Evolutionary conservation across 1,140 invertebrate genomes (phyloP).

Genomic region (Amyelois transitella): DNA sequence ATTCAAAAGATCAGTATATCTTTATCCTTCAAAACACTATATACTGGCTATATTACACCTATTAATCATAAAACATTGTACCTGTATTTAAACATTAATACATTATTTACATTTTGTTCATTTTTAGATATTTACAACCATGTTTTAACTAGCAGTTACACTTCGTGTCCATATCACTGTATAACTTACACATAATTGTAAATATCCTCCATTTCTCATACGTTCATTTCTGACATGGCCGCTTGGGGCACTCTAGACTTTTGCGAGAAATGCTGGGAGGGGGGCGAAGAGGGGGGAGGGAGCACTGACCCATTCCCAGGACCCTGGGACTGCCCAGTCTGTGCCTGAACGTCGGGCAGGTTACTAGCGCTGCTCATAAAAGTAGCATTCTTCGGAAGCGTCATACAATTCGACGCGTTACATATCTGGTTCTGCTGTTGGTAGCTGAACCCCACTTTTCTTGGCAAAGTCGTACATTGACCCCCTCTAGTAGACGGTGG

Average conservation of each 20-base stretch:
- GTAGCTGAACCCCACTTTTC: slow-evolving; percentile 76
- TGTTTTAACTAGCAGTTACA: slow-evolving; percentile 27
- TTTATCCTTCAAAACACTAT: neutral
- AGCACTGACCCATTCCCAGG: slow-evolving; percentile 59
- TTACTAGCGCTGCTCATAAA: slow-evolving; percentile 75
- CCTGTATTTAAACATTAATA: slow-evolving; percentile 12
- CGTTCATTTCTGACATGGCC: slow-evolving; percentile 87
- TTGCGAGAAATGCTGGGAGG: slow-evolving; percentile 64
- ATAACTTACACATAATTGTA: slow-evolving; percentile 72
- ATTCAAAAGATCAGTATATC: neutral
- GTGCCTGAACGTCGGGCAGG: slow-evolving; percentile 73
- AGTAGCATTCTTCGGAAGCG: slow-evolving; percentile 75
- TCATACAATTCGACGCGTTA: slow-evolving; percentile 75
- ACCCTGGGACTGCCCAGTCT: slow-evolving; percentile 55
- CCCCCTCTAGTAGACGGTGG: slow-evolving; percentile 73
- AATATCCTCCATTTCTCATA: slow-evolving; percentile 80
- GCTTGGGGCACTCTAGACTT: slow-evolving; percentile 82
- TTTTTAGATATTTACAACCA: slow-evolving; percentile 64
- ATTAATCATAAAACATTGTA: slow-evolving; percentile 13
- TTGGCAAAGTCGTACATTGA: slow-evolving; percentile 80
- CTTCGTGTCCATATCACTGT: slow-evolving; percentile 26
- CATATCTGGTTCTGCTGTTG: slow-evolving; percentile 67
- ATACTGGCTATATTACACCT: slow-evolving; percentile 7
- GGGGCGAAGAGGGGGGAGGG: slow-evolving; percentile 52
- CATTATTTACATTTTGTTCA: slow-evolving; percentile 18